These are phyloP conservation scores for Myotis davidii DNA, from an alignment of 2,113 vertebrate species.

Conservation along the genomic window DNA sequence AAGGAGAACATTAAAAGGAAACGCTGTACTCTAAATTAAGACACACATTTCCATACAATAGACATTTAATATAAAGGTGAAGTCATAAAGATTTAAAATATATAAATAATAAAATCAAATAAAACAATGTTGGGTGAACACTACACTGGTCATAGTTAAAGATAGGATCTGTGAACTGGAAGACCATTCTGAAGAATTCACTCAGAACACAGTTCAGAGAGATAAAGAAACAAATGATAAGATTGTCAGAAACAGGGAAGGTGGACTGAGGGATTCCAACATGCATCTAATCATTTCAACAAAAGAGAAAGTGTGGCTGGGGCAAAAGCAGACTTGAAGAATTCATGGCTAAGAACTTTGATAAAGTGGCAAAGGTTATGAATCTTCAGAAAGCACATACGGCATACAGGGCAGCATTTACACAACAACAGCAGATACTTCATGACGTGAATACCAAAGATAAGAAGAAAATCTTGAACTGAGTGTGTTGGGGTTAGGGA, in stretches of 20 bases:
- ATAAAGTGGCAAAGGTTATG: background rate
- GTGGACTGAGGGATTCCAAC: background rate
- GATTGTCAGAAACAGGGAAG: background rate
- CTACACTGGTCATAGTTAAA: background rate
- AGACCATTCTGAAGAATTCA: background rate
- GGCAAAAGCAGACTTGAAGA: background rate
- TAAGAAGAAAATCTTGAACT: background rate
- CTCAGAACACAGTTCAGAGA: background rate
- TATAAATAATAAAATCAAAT: background rate
- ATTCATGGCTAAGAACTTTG: background rate
- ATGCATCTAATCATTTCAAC: background rate
- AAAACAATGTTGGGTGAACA: background rate
- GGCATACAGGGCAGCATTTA: background rate
- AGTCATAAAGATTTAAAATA: slow-evolving; percentile 1
- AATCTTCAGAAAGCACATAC: background rate
- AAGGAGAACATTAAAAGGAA: background rate
- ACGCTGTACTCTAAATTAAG: background rate
- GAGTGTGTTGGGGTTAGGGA: background rate
- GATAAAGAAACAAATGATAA: background rate
- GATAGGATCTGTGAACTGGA: background rate
- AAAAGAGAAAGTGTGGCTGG: background rate
- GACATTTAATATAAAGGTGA: background rate
- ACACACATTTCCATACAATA: background rate
- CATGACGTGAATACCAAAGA: background rate
- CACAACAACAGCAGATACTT: background rate